Evolutionary conservation across 64 coral and sea anemone species (phyloP).

Genomic region (Porites australiensis): DNA sequence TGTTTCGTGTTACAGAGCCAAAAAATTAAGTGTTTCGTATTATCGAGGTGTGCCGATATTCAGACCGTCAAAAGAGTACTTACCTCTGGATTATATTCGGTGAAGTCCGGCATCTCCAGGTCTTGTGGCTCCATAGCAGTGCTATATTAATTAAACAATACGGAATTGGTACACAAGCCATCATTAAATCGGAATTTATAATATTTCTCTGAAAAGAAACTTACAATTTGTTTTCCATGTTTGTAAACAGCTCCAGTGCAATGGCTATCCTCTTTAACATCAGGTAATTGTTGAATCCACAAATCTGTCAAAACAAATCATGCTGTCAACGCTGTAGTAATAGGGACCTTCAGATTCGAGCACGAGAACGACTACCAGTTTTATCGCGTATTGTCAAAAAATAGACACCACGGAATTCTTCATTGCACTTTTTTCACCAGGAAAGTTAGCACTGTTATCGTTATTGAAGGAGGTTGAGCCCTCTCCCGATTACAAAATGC

Average conservation of each 20-base stretch:
- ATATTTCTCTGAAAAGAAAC: neutral
- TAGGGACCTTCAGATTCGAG: no score
- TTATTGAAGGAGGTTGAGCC: no score
- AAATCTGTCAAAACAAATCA: slow-evolving; percentile 70
- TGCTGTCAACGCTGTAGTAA: neutral
- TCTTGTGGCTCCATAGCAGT: slow-evolving; percentile 34
- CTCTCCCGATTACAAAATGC: no score
- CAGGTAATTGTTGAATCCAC: slow-evolving; percentile 94
- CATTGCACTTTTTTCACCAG: no score
- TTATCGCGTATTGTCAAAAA: no score
- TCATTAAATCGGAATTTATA: neutral
- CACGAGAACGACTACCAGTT: no score
- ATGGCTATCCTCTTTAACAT: slow-evolving; percentile 90
- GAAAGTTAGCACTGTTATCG: no score
- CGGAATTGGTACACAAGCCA: neutral
- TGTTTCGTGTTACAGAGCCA: no score
- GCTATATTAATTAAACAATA: neutral
- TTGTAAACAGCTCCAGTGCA: slow-evolving; percentile 94
- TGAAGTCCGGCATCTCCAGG: slow-evolving; percentile 41
- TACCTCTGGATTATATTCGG: slow-evolving; percentile 27
- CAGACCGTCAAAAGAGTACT: neutral
- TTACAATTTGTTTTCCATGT: slow-evolving; percentile 98
- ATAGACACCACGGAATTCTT: no score
- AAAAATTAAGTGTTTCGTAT: no score
- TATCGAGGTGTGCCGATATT: no score